Evolutionary conservation across 2,888 invertebrate genomes (phyloP).

Genomic region (Spodoptera exigua): DNA sequence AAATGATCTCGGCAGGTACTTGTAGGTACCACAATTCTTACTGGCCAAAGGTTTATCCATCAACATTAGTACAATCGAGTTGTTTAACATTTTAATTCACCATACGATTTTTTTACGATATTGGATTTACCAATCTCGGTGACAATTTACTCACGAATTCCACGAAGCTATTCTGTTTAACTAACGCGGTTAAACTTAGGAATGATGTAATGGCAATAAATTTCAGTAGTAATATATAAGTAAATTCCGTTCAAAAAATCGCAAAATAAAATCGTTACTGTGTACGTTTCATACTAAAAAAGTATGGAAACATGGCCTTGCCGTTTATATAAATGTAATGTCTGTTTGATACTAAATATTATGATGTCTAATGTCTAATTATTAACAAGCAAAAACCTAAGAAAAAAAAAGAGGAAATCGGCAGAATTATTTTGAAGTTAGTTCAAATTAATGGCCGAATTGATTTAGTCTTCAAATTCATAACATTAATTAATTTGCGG

Average conservation of each 20-base stretch:
- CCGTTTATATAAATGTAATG: neutral
- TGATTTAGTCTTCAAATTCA: conserved; percentile 5
- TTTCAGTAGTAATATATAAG: conserved; percentile 17
- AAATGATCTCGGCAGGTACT: neutral
- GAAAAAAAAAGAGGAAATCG: neutral
- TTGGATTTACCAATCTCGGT: conserved; percentile 27
- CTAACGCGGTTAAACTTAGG: conserved; percentile 12
- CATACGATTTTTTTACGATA: conserved; percentile 22
- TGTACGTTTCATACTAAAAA: neutral
- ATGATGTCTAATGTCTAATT: conserved; percentile 2
- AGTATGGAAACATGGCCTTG: neutral
- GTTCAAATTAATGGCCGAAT: conserved; percentile 4
- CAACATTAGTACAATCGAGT: neutral
- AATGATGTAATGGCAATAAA: conserved; percentile 20
- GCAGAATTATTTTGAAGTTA: conserved; percentile 6
- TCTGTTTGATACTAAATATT: neutral
- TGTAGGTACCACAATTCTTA: neutral
- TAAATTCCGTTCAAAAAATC: conserved; percentile 22
- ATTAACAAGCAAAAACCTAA: neutral
- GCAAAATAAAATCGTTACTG: neutral
- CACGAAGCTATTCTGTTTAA: conserved; percentile 27
- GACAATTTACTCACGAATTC: conserved; percentile 40
- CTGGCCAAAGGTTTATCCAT: neutral
- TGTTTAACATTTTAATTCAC: neutral
- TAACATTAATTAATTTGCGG: conserved; percentile 12